Base-by-base conservation (phyloP, 1,140 invertebrate genomes). In the Drosophila burlai region DNA sequence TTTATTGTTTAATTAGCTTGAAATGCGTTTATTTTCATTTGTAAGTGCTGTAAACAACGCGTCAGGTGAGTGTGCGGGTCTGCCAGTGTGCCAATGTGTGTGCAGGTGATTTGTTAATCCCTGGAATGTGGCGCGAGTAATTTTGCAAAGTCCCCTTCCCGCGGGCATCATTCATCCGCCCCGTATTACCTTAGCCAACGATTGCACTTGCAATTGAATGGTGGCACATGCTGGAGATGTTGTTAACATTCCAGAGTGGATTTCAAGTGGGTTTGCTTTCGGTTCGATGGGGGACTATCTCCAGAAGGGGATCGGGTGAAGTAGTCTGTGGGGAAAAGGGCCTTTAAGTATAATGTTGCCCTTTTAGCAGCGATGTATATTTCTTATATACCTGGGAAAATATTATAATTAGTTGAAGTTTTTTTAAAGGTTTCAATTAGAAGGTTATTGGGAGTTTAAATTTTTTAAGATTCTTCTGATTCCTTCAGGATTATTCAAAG, bases 1-100 rank as follows among this genome's bases (percentile, higher is more conserved):
- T 84, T 89, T 89, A 84, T 89, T 89, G 85, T 89, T 90, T 89
- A 89, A 89, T 89, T 89, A 89, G 84, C 84, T 75, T 89, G 84
- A 89, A 90, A 89, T 81, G 87, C 85, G 84, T 89, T 87, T 87
- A 87, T 87, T 89, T 89, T 89, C 85, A 72, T 81, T 89, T 67
- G 68, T 67, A 84, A 89, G 85, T 90, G 84, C 49, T 79, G 84
- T 84, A 90, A 89, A 84, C 84, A 90, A 80, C 52, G 72, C 43
- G 77, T 73, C 61, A 75, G 69, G 62, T 68, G 81, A 68, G 66
- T 42, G 46, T 60, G 42, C 40, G 42, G 43, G 54, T 36, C 15
- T n/a, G n/a, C 5, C 16, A 68, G 66, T 42, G 46, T 40, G 50
- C 15, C n/a, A 40, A 16, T 47, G 18, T 38, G 42, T 69, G 26